These are phyloP conservation scores for Drosophila saltans DNA, from an alignment of 1,140 invertebrate species.

Conservation along the genomic window DNA sequence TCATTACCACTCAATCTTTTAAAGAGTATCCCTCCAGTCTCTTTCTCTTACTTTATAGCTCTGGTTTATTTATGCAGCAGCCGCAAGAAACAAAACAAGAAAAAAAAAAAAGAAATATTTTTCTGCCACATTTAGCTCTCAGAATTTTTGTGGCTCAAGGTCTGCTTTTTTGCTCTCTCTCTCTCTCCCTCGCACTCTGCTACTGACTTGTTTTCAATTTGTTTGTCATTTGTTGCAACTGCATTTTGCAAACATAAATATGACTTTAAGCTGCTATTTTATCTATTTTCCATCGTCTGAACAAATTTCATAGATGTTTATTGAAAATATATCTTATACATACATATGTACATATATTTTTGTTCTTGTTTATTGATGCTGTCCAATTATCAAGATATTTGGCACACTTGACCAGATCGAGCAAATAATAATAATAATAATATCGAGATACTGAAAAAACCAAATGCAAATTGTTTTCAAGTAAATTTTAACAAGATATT, in stretches of 20 bases:
- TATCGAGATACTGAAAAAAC: background rate
- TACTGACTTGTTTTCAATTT: constrained; percentile 33
- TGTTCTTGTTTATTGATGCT: constrained; percentile 55
- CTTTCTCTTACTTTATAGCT: background rate
- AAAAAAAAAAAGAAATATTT: constrained; percentile 19
- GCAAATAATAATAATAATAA: constrained; percentile 41
- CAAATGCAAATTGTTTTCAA: constrained; percentile 21
- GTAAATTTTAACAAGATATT: background rate
- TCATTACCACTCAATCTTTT: constrained; percentile 62
- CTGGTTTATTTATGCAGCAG: constrained; percentile 46
- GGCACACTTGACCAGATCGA: constrained; percentile 48
- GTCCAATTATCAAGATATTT: constrained; percentile 58
- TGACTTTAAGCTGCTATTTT: constrained; percentile 28
- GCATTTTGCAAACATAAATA: constrained; percentile 55
- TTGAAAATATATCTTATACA: background rate
- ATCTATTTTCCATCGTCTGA: constrained; percentile 9
- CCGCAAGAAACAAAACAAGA: background rate
- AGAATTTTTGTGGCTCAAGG: constrained; percentile 63
- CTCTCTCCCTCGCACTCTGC: constrained; percentile 19
- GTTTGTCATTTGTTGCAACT: constrained; percentile 57
- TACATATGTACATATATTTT: constrained; percentile 11
- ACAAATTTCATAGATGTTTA: constrained; percentile 2
- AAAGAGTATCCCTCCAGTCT: constrained; percentile 14
- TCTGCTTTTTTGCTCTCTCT: constrained; percentile 18
- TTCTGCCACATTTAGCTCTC: constrained; percentile 60